These are phyloP conservation scores for Poeciliopsis turneri DNA, from an alignment of 2,797 vertebrate species.

Conservation along the genomic window DNA sequence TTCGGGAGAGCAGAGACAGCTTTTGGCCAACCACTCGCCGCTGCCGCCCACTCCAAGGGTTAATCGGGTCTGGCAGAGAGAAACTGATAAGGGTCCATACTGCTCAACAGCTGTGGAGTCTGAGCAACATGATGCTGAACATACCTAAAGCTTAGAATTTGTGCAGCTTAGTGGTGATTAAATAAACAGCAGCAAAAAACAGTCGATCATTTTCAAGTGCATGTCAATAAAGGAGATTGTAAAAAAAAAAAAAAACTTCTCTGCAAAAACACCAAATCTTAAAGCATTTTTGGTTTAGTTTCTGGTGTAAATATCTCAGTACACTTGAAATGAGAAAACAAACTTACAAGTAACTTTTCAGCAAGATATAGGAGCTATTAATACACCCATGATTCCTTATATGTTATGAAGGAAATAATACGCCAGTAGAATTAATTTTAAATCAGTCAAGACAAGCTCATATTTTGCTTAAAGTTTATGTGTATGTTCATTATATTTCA, in stretches of 20 bases:
- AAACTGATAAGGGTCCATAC: conserved; percentile 23
- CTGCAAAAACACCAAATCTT: too few relatives aligned
- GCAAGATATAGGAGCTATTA: too few relatives aligned
- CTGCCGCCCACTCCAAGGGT: conserved; percentile 44
- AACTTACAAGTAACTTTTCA: too few relatives aligned
- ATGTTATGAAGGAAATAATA: too few relatives aligned
- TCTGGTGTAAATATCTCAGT: too few relatives aligned
- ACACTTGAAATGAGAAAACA: too few relatives aligned
- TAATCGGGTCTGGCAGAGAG: conserved; percentile 44
- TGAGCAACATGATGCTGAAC: conserved; percentile 4
- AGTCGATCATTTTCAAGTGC: neutral
- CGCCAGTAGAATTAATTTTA: too few relatives aligned
- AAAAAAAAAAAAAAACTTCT: neutral
- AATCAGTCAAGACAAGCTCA: too few relatives aligned
- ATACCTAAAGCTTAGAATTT: conserved; percentile 4
- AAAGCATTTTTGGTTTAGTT: too few relatives aligned
- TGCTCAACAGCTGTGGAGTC: conserved; percentile 29
- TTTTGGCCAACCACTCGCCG: conserved; percentile 20
- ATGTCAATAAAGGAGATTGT: neutral
- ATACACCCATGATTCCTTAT: too few relatives aligned
- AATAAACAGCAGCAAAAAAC: neutral
- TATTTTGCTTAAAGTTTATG: too few relatives aligned
- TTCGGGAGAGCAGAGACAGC: conserved; percentile 5
- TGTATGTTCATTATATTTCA: too few relatives aligned
- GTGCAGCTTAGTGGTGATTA: conserved; percentile 34